These are phyloP conservation scores for Bradypodion ventrale DNA, from an alignment of 2,797 vertebrate species.

Conservation along the genomic window DNA sequence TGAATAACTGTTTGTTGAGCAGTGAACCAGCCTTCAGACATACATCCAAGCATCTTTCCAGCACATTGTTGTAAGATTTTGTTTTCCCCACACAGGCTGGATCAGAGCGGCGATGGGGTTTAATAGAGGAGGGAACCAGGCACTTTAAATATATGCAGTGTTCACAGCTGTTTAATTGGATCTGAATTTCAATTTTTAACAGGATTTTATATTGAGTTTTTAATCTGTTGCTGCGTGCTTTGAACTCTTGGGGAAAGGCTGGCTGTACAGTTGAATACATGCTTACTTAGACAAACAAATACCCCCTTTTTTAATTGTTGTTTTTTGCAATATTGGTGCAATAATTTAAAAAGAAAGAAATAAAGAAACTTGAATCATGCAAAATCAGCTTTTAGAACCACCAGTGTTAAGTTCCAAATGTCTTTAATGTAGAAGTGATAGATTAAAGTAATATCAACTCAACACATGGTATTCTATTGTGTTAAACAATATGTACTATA, in stretches of 20 bases:
- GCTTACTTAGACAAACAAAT: too few relatives aligned
- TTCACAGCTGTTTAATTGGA: constrained; percentile 21
- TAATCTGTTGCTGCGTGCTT: background rate
- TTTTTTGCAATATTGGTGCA: background rate
- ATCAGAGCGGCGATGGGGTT: background rate
- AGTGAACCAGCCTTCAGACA: background rate
- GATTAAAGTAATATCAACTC: background rate
- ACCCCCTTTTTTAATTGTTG: too few relatives aligned
- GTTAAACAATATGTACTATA: background rate
- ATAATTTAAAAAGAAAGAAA: background rate
- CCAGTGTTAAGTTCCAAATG: background rate
- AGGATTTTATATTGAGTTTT: constrained; percentile 22
- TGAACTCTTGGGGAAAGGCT: background rate
- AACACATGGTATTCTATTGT: background rate
- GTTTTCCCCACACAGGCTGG: too few relatives aligned
- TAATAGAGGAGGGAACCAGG: background rate
- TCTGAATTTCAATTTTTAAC: constrained; percentile 12
- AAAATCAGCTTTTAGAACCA: background rate
- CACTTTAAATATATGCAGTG: constrained; percentile 29
- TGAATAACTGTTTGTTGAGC: background rate
- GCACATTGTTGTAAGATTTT: background rate
- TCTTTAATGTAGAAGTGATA: background rate
- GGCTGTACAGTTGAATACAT: background rate
- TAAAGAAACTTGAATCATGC: background rate
- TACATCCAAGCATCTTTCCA: background rate